Conservation (phyloP, 2,797 vertebrate genomes). For the Podarcis siculus region DNA sequence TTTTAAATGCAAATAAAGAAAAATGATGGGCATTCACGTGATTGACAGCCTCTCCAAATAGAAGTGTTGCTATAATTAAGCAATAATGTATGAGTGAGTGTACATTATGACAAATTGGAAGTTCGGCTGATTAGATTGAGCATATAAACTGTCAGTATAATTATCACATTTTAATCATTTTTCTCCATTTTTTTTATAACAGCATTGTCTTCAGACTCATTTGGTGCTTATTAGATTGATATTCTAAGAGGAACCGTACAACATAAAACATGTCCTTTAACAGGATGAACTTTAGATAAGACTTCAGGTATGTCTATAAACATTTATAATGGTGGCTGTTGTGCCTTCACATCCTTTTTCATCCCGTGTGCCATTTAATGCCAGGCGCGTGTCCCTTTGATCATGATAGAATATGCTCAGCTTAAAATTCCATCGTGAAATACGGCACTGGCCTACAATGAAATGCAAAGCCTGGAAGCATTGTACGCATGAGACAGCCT, state of each 20-base stretch:
- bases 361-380: constrained; percentile 54
- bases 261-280: constrained; percentile 83
- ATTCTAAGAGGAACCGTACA: constrained; percentile 79
- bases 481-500: neutral
- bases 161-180: constrained; percentile 88
- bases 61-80: constrained; percentile 85
- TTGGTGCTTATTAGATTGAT: constrained; percentile 85
- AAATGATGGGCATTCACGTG: constrained; percentile 77
- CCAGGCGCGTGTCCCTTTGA: constrained; percentile 57
- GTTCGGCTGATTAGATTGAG: constrained; percentile 84
- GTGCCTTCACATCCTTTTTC: constrained; percentile 61
- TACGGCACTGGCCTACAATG: constrained; percentile 34
- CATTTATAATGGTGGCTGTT: constrained; percentile 71
- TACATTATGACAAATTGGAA: constrained; percentile 85
- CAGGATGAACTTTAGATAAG: constrained; percentile 81
- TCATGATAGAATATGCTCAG: constrained; percentile 52
- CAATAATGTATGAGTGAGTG: constrained; percentile 84
- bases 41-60: constrained; percentile 82
- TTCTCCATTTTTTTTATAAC: constrained; percentile 82
- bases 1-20: constrained; percentile 72
- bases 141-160: constrained; percentile 85
- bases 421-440: constrained; percentile 23
- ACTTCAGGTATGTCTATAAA: constrained; percentile 74
- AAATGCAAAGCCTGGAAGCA: constrained; percentile 38
- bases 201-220: constrained; percentile 84